Conservation (phyloP, 2,888 invertebrate genomes). For the Plebejus anna region DNA sequence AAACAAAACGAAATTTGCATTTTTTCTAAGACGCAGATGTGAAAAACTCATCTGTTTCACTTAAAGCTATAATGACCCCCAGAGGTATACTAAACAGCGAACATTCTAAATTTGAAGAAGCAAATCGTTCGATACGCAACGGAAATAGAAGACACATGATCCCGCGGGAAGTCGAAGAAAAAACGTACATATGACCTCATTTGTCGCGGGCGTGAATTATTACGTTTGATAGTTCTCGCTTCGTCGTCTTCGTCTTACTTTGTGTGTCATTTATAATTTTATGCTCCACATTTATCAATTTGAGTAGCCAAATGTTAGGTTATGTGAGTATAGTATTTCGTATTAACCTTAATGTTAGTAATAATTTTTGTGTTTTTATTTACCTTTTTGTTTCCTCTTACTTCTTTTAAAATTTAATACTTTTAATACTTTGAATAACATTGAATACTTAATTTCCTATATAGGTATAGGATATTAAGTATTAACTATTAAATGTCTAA, state of each 20-base stretch:
- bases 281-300: constrained; percentile 20
- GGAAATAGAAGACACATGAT: constrained; percentile 79
- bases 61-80: constrained; percentile 70
- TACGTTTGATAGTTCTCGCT: constrained; percentile 70
- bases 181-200: constrained; percentile 79
- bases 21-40: constrained; percentile 55
- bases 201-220: constrained; percentile 76
- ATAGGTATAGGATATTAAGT: too few species aligned
- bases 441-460: too few species aligned
- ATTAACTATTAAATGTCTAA: too few species aligned
- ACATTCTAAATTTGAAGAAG: constrained; percentile 75
- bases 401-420: too few species aligned
- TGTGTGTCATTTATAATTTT: constrained; percentile 26
- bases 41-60: constrained; percentile 63
- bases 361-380: too few species aligned
- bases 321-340: too few species aligned
- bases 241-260: constrained; percentile 41
- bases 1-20: constrained; percentile 26
- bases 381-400: too few species aligned
- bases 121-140: constrained; percentile 75
- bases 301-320: background rate
- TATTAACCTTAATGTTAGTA: too few species aligned
- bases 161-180: constrained; percentile 74
- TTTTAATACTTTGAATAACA: too few species aligned
- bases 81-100: constrained; percentile 74